Conservation (phyloP, 2,888 invertebrate species). For the Andrena chrysosceles region DNA sequence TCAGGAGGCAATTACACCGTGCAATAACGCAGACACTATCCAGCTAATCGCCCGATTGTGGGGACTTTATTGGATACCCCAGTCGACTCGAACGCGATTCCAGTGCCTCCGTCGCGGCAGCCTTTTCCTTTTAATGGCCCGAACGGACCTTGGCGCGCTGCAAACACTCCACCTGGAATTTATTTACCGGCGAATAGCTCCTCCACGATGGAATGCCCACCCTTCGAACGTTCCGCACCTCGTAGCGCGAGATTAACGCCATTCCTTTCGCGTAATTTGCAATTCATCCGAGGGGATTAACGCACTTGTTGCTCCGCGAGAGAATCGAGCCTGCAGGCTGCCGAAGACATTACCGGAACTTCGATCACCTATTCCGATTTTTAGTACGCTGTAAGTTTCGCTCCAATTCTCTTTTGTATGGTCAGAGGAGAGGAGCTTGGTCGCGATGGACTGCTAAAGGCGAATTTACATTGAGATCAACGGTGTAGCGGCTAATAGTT, state of each 20-base stretch:
- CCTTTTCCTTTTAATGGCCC: constrained; percentile 18
- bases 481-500: no score
- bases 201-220: background rate
- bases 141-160: background rate
- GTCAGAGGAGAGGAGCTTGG: no score
- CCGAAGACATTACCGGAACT: no score
- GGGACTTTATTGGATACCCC: constrained; percentile 53
- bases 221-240: background rate
- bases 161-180: constrained; percentile 16
- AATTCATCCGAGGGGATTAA: background rate
- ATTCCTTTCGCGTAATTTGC: background rate
- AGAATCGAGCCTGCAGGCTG: no score
- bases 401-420: no score
- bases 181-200: constrained; percentile 14
- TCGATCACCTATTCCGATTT: no score
- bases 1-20: constrained; percentile 57
- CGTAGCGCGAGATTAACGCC: no score
- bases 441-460: no score
- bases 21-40: constrained; percentile 57
- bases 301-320: background rate
- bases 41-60: constrained; percentile 50
- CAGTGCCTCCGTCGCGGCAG: constrained; percentile 4
- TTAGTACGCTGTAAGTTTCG: no score
- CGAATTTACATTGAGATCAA: no score
- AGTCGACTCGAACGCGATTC: constrained; percentile 30